phyloP scores from a whole-genome alignment of 2,888 invertebrate species.

The Rhodophaea formosa region DNA sequence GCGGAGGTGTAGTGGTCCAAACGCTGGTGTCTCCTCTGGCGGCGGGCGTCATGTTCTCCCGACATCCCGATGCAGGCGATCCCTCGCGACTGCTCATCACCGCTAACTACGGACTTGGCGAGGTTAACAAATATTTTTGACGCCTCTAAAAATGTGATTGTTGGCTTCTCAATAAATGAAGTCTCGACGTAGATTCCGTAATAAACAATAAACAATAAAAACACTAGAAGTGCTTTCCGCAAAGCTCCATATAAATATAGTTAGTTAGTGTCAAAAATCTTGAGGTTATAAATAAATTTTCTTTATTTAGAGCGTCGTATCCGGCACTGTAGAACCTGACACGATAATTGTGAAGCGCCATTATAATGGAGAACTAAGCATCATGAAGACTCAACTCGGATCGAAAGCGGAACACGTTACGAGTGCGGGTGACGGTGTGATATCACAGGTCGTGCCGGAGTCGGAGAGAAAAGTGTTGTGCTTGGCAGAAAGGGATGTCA shows the following conservation, averaged over 20 bases:
- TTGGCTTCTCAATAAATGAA: no score
- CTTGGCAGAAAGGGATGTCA: constrained; percentile 75
- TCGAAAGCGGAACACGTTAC: constrained; percentile 77
- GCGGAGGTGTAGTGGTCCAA: constrained; percentile 91
- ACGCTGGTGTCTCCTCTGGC: constrained; percentile 86
- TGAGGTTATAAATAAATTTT: constrained; percentile 19
- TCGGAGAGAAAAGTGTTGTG: constrained; percentile 70
- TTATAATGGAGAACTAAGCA: constrained; percentile 63
- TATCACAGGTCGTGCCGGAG: constrained; percentile 58
- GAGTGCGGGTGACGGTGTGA: constrained; percentile 61
- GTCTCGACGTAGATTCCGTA: constrained; percentile 27
- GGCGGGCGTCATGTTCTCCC: constrained; percentile 91
- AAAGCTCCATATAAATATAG: no score
- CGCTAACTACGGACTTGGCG: constrained; percentile 91
- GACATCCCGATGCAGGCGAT: constrained; percentile 87
- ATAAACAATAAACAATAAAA: no score
- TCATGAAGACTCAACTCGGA: constrained; percentile 73
- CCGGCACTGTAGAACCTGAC: constrained; percentile 89
- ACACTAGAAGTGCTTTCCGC: no score
- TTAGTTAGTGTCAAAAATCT: no score
- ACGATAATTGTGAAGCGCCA: constrained; percentile 82
- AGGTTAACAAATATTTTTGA: constrained; percentile 72
- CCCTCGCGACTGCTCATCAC: constrained; percentile 86
- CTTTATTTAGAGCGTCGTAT: constrained; percentile 86
- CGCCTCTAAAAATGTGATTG: no score